Conservation (phyloP, 2,797 vertebrate species). For the Chaunax sp. region DNA sequence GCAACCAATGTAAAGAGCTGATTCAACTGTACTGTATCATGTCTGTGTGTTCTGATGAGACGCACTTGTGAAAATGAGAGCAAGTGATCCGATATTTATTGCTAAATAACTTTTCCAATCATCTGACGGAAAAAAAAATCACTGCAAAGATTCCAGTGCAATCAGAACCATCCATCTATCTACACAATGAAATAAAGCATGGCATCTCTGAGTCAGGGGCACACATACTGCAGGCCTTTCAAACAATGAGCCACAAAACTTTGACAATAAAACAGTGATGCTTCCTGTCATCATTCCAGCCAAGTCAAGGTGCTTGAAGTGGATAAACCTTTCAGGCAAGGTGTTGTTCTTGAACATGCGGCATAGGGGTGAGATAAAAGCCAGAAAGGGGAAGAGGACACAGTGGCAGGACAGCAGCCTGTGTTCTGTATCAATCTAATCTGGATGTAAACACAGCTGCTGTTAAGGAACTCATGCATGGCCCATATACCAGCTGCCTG, state of each 20-base stretch:
- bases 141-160: background rate
- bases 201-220: slow-evolving; percentile 11
- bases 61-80: background rate
- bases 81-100: background rate
- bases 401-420: slow-evolving; percentile 57
- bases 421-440: slow-evolving; percentile 72
- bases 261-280: slow-evolving; percentile 14
- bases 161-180: background rate
- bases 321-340: slow-evolving; percentile 70
- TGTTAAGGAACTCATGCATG: slow-evolving; percentile 84
- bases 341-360: slow-evolving; percentile 56
- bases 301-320: slow-evolving; percentile 33
- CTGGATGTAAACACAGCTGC: slow-evolving; percentile 91
- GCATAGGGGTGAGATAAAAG: slow-evolving; percentile 83
- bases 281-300: slow-evolving; percentile 52
- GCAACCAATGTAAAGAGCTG: background rate
- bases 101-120: background rate
- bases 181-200: background rate
- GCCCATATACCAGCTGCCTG: slow-evolving; percentile 81
- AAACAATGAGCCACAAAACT: slow-evolving; percentile 23
- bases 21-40: background rate
- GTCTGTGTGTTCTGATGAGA: background rate
- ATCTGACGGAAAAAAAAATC: background rate
- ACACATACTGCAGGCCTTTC: slow-evolving; percentile 38
- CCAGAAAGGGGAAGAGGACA: slow-evolving; percentile 59